A percentile compares a stretch with the other conserved stretches of the same genome.
Evolutionary conservation across 2,113 vertebrate species (phyloP).

Genomic region (Chloroceryle aenea): DNA sequence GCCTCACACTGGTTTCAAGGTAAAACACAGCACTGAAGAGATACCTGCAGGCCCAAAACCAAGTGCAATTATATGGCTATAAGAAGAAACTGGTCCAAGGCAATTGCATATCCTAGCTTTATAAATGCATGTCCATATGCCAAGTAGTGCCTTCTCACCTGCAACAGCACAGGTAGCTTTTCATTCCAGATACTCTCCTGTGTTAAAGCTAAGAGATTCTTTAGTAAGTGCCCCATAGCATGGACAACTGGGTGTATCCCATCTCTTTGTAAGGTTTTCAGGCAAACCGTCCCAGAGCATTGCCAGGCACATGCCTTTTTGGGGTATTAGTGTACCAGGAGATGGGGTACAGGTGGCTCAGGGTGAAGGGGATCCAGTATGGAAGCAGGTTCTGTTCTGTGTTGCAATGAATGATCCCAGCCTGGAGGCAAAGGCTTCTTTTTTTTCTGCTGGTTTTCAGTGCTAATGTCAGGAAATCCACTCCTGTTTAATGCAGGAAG

Average conservation of each 20-base stretch:
- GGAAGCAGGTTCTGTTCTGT: not conserved
- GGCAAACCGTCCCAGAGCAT: not conserved
- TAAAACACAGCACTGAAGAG: not conserved
- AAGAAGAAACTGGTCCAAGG: not conserved
- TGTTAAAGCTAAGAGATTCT: not conserved
- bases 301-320: not conserved
- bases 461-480: not conserved
- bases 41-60: not conserved
- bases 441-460: not conserved
- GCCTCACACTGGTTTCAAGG: not conserved
- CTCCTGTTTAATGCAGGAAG: not conserved
- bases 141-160: not conserved
- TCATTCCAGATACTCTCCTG: not conserved
- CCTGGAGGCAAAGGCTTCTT: not conserved
- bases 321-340: not conserved
- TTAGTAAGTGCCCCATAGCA: not conserved
- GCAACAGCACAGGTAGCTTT: not conserved
- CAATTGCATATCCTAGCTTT: not conserved
- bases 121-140: not conserved
- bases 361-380: fast-evolving
- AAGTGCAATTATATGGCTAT: not conserved
- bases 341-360: not conserved
- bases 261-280: not conserved
- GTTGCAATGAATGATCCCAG: not conserved
- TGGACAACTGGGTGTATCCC: not conserved